These are phyloP conservation scores for Chelonoidis abingdonii DNA, from an alignment of 2,113 vertebrate genomes.

Conservation along the genomic window DNA sequence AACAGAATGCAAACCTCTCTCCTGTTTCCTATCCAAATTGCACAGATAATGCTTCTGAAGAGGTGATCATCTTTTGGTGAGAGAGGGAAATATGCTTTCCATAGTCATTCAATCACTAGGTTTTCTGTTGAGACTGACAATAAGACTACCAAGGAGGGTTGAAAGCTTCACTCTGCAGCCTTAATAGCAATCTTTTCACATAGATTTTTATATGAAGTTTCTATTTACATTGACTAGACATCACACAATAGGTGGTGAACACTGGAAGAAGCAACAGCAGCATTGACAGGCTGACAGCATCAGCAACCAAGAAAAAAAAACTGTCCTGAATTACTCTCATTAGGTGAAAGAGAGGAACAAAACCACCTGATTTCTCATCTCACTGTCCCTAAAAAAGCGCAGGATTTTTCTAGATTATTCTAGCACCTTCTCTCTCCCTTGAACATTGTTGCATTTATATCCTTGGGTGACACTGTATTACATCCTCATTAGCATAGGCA, in stretches of 20 bases:
- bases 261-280: not conserved
- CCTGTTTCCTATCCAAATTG: not conserved
- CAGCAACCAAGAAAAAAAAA: slow-evolving; percentile 5
- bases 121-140: not conserved
- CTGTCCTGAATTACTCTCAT: not conserved
- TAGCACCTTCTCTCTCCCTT: not conserved
- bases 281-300: slow-evolving; percentile 34
- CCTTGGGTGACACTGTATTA: not conserved
- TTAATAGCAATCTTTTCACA: not conserved
- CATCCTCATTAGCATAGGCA: not conserved
- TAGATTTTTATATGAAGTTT: not conserved
- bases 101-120: not conserved
- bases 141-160: not conserved
- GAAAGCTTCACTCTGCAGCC: not conserved
- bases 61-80: not conserved
- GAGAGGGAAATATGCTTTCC: not conserved
- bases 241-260: not conserved
- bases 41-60: not conserved
- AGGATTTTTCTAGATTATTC: not conserved
- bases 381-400: not conserved
- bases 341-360: slow-evolving; percentile 15
- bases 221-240: not conserved
- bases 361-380: not conserved
- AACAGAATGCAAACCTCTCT: not conserved
- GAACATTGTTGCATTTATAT: not conserved